Percentiles rank a stretch among this genome's conserved stretches.
Evolutionary conservation across 2,113 vertebrate species (phyloP).

Genomic region (Chrysemys picta): DNA sequence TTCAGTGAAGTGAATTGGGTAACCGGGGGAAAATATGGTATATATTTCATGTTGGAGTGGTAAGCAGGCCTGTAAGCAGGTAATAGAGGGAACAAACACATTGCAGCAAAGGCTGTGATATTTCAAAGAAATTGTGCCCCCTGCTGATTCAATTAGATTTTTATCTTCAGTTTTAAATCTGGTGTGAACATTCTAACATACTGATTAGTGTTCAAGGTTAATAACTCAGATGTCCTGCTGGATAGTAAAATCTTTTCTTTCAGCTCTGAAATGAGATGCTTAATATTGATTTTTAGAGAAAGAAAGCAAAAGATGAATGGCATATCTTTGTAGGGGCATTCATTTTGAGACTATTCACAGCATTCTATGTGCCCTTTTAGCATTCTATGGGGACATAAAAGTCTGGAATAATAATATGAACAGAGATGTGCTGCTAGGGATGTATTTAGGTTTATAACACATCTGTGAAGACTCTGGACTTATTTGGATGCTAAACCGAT

Average conservation of each 20-base stretch:
- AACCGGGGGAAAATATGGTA: neutral
- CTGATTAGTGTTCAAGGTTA: conserved; percentile 57
- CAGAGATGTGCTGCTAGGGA: neutral
- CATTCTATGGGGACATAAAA: conserved; percentile 45
- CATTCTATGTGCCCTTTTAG: neutral
- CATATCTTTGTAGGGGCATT: neutral
- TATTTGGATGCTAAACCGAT: neutral
- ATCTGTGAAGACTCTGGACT: neutral
- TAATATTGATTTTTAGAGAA: conserved; percentile 39
- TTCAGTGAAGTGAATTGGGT: neutral
- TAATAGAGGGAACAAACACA: neutral
- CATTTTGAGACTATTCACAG: neutral
- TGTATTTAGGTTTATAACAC: neutral
- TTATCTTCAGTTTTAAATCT: neutral
- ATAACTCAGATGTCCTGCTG: conserved; percentile 28
- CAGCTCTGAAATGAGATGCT: conserved; percentile 51
- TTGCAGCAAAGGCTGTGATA: conserved; percentile 2
- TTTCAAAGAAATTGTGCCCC: conserved; percentile 76
- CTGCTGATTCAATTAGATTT: conserved; percentile 75
- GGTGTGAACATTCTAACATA: conserved; percentile 8
- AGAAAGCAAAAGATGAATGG: conserved; percentile 27
- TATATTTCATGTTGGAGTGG: neutral
- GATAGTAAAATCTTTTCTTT: conserved; percentile 47
- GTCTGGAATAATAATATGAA: neutral
- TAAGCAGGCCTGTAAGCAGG: neutral